Base-by-base conservation (phyloP, 2,113 vertebrate species). In the Anolis carolinensis region DNA sequence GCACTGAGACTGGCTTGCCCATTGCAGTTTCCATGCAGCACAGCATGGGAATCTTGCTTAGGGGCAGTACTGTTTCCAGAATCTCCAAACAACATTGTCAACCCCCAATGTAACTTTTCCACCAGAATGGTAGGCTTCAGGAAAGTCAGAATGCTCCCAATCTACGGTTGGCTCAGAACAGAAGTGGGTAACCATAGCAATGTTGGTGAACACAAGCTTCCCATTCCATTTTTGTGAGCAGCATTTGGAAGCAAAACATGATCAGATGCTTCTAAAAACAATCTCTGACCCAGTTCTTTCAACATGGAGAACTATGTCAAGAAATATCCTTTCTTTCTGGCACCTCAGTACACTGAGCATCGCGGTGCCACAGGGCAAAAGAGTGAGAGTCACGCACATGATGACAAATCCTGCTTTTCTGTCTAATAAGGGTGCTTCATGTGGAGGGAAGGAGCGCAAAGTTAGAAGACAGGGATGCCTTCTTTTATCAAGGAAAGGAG, bases 321-420 rank as follows among this genome's bases (percentile, higher is more conserved):
- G 72, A 55, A 90, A 86, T 70, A 84, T 92, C 62, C 70, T 89
- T 91, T 89, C 55, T 65, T 86, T 81, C 85, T 91, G 83, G 62
- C 68, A 84, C 87, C 73, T 71, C 39, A 32, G 68, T 82, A 79
- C 83, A n/a, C 23, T 21, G 23, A 86, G 70, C 84, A 89, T 90
- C 74, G 68, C 63, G 82, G 48, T 16, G 62, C 55, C 85, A 86
- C 27, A 84, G 90, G 78, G 87, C 81, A 82, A 23, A 9, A 32
- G 27, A 76, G 74, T 3, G 84, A 89, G 55, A 79, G 48, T 75
- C 36, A 84, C 36, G 11, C 82, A 65, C 27, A 48, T 13, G 30
- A 81, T 74, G 78, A 65, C 78, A 86, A 81, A 86, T 20, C 23
- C 39, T 81, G n/a, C 71, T 75, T 81, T 72, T 23, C 83, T 32